A percentile compares a stretch with the other conserved stretches of the same genome.
Evolutionary conservation across 92 coral and sea anemone genomes (phyloP).

Genomic region (Isaurus tuberculatus): DNA sequence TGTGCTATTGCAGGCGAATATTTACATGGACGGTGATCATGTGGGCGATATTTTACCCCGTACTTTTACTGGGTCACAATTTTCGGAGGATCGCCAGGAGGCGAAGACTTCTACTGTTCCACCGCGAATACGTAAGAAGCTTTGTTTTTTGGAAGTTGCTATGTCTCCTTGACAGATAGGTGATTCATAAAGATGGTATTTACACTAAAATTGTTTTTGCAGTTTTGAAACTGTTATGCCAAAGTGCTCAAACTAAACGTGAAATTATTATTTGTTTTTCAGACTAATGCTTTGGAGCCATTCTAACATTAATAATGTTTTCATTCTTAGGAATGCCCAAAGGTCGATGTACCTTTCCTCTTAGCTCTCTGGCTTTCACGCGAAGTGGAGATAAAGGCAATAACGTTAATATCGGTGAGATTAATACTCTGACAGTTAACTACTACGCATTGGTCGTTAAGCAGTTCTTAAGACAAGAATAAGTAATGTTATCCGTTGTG

Average conservation of each 20-base stretch:
- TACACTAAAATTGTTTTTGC: background rate
- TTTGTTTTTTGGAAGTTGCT: background rate
- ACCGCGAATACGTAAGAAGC: conserved; percentile 73
- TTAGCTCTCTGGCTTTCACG: conserved; percentile 94
- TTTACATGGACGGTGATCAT: conserved; percentile 79
- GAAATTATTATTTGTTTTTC: background rate
- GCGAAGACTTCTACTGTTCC: conserved; percentile 58
- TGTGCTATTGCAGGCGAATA: conserved; percentile 59
- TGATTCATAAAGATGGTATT: background rate
- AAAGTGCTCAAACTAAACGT: no score
- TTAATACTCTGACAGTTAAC: background rate
- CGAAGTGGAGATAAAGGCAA: conserved; percentile 99
- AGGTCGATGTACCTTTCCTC: conserved; percentile 98
- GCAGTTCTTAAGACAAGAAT: background rate
- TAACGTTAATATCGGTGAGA: conserved; percentile 87
- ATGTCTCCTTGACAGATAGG: no score
- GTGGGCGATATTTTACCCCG: conserved; percentile 74
- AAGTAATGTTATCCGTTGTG: background rate
- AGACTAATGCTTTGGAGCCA: background rate
- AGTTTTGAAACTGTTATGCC: background rate
- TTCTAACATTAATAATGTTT: no score
- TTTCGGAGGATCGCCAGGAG: conserved; percentile 46
- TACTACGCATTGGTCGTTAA: background rate
- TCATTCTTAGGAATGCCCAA: conserved; percentile 83
- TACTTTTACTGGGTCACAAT: conserved; percentile 31